A percentile compares a stretch with the other conserved stretches of the same genome.
Conservation (phyloP, 2,113 vertebrate species). For the Neopipo cinnamomea region DNA sequence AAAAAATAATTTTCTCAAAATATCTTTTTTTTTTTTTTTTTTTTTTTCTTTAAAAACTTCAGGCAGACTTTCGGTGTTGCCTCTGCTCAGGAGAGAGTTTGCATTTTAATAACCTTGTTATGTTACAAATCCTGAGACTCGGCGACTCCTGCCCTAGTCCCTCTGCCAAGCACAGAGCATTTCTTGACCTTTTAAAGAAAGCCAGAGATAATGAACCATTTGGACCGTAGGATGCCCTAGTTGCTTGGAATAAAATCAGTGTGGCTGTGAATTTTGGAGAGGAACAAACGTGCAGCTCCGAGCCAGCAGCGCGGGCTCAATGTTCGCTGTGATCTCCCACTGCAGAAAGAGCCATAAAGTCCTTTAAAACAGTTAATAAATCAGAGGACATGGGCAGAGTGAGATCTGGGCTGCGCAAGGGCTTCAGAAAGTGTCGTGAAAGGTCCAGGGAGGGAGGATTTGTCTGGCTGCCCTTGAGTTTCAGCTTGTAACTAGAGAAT, state of each 20-base stretch:
- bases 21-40: background rate
- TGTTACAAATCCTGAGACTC: constrained; percentile 7
- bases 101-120: background rate
- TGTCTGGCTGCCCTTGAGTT: background rate
- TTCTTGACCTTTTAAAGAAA: constrained; percentile 63
- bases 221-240: constrained; percentile 7
- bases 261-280: constrained; percentile 41
- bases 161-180: constrained; percentile 24
- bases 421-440: background rate
- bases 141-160: background rate
- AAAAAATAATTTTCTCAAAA: background rate
- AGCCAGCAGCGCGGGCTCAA: background rate
- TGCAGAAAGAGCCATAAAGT: background rate
- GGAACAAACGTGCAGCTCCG: background rate
- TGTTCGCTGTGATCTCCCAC: background rate
- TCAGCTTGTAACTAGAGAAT: background rate
- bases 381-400: background rate
- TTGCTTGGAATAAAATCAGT: constrained; percentile 28
- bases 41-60: background rate
- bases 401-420: background rate
- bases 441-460: background rate
- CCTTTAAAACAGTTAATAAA: constrained; percentile 43
- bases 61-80: background rate
- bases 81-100: background rate
- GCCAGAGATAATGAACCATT: constrained; percentile 38